These are phyloP conservation scores for Condylostylus longicornis DNA, from an alignment of 1,140 invertebrate species.

Conservation along the genomic window DNA sequence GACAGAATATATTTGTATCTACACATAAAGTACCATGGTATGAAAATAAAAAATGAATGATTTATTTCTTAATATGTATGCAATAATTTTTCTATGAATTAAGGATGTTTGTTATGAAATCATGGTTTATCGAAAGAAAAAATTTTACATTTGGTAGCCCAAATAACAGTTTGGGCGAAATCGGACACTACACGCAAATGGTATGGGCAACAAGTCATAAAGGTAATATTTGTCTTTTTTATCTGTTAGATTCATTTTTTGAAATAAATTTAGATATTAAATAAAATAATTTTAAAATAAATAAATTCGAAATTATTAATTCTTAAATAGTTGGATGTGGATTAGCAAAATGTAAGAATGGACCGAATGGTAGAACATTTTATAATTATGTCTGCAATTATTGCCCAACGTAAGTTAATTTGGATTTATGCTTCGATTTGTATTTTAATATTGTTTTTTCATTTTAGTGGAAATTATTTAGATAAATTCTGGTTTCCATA, in stretches of 20 bases:
- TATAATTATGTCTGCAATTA: constrained; percentile 81
- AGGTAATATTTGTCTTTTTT: too few species aligned
- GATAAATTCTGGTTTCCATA: constrained; percentile 48
- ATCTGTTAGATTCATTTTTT: too few species aligned
- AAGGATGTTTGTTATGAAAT: constrained; percentile 66
- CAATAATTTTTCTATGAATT: too few species aligned
- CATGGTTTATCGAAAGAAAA: constrained; percentile 60
- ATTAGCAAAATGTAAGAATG: constrained; percentile 46
- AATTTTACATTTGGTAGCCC: constrained; percentile 55
- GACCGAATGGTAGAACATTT: constrained; percentile 43
- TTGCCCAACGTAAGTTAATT: constrained; percentile 56
- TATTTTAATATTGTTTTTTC: constrained; percentile 1
- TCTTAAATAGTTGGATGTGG: constrained; percentile 73
- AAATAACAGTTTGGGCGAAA: constrained; percentile 42
- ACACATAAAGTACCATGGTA: constrained; percentile 66
- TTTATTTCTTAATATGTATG: too few species aligned
- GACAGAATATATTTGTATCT: constrained; percentile 72
- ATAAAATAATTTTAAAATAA: too few species aligned
- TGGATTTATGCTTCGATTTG: not conserved
- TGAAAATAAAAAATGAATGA: too few species aligned
- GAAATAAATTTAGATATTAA: too few species aligned
- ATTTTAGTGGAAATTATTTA: constrained; percentile 51
- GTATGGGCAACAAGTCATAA: constrained; percentile 66
- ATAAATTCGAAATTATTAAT: too few species aligned
- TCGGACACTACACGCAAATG: constrained; percentile 73